Conservation (phyloP, 2,888 invertebrate genomes). For the Blomia tropicalis region DNA sequence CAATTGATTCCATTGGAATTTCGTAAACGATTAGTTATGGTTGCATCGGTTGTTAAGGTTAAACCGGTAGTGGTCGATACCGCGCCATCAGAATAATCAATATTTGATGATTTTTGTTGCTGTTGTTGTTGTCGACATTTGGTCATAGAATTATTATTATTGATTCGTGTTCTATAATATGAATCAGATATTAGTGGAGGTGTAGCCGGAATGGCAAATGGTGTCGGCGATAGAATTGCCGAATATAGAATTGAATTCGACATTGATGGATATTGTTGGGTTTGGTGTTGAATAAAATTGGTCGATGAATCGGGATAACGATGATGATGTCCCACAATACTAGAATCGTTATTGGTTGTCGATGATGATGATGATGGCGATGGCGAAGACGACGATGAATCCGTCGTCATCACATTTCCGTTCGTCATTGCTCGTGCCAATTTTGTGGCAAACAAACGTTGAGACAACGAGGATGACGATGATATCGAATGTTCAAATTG, state of each 20-base stretch:
- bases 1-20: neutral
- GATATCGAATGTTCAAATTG: no score
- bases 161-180: neutral
- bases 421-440: neutral
- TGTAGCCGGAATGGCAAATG: neutral
- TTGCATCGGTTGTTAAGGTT: neutral
- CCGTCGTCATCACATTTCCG: neutral
- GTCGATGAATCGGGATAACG: no score
- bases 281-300: no score
- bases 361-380: conserved; percentile 3
- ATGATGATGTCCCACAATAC: neutral
- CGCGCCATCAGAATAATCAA: neutral
- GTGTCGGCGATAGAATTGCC: neutral
- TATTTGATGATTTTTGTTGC: neutral
- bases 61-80: neutral
- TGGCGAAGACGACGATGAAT: neutral
- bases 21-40: neutral
- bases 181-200: neutral
- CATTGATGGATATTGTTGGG: neutral
- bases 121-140: neutral
- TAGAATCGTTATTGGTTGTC: neutral
- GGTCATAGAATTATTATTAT: neutral
- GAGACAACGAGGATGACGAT: neutral
- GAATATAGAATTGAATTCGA: conserved; percentile 8
- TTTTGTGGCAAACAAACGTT: neutral